These are phyloP conservation scores for Orthonyx spaldingii DNA, from an alignment of 2,113 vertebrate species.

Conservation along the genomic window DNA sequence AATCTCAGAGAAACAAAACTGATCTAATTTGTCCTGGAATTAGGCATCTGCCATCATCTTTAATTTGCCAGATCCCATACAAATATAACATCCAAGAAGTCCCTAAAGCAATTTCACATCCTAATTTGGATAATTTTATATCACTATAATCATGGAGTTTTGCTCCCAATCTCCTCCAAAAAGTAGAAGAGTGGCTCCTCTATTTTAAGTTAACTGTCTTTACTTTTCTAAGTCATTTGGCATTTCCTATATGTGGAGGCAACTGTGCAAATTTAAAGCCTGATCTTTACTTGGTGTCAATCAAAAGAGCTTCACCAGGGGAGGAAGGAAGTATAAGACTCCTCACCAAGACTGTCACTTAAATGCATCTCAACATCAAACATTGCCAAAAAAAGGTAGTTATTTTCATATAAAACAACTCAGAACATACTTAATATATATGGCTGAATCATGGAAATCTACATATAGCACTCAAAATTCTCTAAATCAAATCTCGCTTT, in stretches of 20 bases:
- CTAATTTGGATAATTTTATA: background rate
- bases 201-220: background rate
- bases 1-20: background rate
- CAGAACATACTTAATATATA: background rate
- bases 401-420: background rate
- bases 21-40: slow-evolving; percentile 10
- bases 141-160: background rate
- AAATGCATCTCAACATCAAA: background rate
- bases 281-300: background rate
- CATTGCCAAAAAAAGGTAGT: background rate
- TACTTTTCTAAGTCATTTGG: background rate
- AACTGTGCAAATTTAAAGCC: background rate
- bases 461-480: background rate
- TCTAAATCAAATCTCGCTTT: background rate
- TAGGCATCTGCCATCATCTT: background rate
- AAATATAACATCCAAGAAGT: background rate
- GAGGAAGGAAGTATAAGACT: background rate
- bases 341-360: background rate
- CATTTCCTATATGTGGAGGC: background rate
- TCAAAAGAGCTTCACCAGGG: background rate
- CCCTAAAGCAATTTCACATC: background rate
- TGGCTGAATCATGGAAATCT: background rate
- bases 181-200: background rate
- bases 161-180: background rate
- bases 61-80: background rate